Evolutionary conservation across 2,113 vertebrate species (phyloP).

Genomic region (Crotalus viridis): DNA sequence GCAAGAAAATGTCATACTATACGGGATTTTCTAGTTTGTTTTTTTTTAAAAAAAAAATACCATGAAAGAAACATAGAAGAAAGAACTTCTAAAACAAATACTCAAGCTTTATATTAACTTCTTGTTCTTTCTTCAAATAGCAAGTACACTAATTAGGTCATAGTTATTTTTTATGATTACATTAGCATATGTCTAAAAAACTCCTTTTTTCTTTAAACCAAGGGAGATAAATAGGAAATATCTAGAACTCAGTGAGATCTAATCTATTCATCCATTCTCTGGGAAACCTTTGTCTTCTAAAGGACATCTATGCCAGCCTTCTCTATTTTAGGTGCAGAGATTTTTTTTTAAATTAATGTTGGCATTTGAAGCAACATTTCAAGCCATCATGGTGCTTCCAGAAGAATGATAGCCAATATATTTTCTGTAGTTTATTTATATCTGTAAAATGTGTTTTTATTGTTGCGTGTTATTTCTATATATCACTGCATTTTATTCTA

Average conservation of each 20-base stretch:
- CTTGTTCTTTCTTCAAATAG: constrained; percentile 25
- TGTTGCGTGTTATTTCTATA: neutral
- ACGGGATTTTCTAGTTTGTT: constrained; percentile 20
- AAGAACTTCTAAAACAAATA: constrained; percentile 31
- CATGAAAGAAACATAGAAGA: constrained; percentile 21
- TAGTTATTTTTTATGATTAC: neutral
- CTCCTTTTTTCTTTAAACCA: neutral
- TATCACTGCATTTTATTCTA: neutral
- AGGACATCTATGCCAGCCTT: neutral
- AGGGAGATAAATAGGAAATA: neutral
- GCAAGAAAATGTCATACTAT: constrained; percentile 37
- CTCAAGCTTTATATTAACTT: constrained; percentile 25
- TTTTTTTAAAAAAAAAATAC: constrained; percentile 24
- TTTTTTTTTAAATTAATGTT: neutral
- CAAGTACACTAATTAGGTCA: constrained; percentile 25
- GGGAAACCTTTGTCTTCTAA: neutral
- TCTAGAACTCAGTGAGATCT: neutral
- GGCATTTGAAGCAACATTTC: neutral
- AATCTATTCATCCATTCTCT: neutral
- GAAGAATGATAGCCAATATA: neutral
- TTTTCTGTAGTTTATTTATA: neutral
- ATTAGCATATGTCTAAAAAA: neutral
- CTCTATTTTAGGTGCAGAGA: neutral
- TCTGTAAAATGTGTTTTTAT: neutral
- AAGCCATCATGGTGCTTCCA: neutral